Evolutionary conservation across 2,113 vertebrate species (phyloP).

Genomic region (Deroptyus accipitrinus): DNA sequence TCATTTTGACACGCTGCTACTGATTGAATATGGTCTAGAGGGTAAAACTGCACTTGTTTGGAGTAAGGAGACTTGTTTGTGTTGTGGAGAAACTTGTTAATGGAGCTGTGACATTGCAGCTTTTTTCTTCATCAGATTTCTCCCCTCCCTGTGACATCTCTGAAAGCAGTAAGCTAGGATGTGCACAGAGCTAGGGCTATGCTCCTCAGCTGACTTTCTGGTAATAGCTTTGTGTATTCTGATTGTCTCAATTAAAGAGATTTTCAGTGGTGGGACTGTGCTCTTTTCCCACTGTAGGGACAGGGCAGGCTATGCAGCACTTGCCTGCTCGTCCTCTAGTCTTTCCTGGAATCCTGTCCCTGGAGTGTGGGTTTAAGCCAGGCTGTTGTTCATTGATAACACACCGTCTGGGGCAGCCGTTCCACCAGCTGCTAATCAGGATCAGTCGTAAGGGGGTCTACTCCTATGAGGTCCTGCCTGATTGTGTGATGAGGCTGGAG

Average conservation of each 20-base stretch:
- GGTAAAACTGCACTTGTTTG: background rate
- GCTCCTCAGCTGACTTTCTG: background rate
- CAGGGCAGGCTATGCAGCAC: background rate
- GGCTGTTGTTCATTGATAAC: background rate
- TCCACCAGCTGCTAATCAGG: background rate
- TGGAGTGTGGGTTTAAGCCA: background rate
- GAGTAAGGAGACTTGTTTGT: background rate
- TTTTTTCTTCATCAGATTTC: background rate
- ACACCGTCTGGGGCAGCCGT: accelerated
- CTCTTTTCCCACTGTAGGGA: background rate
- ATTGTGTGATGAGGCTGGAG: background rate
- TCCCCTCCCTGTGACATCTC: background rate
- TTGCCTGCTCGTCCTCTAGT: background rate
- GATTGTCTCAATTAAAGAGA: background rate
- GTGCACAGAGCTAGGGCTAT: accelerated
- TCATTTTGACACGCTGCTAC: background rate
- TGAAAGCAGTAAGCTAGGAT: background rate
- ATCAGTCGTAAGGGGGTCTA: accelerated
- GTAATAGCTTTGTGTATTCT: accelerated
- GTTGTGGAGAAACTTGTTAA: background rate
- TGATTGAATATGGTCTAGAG: background rate
- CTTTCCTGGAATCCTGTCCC: background rate
- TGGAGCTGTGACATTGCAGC: accelerated
- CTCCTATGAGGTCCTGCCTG: background rate
- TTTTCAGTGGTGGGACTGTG: background rate